Evolutionary conservation across 1,140 invertebrate genomes (phyloP), one percentile per base, ranked within the genome.

Genomic region (Tetramorium parvispinum): DNA sequence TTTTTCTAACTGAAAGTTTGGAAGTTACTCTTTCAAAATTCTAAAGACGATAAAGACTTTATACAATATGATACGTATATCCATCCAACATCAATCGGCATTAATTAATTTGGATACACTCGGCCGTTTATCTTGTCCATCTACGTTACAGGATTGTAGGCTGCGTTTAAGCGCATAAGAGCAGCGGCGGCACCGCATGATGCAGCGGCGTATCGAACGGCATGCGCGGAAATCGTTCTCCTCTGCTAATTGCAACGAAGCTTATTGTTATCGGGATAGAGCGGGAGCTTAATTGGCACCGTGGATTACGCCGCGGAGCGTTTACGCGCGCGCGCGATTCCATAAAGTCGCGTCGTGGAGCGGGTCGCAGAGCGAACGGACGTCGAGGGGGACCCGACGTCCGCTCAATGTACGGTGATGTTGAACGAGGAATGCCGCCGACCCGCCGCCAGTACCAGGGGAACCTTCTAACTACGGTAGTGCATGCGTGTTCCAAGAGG

Each of bases 391-490:
- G 27, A 61, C 43, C 32, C 81, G 71, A 77, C 32, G 75, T 70
- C 21, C 11, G 55, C 77, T 86, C 89, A 81, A 89, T 89, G 87
- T 89, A 88, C 89, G 83, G 46, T 76, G 57, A 85, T 88, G 89
- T 88, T 88, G 53, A 24, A 86, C 68, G 68, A 87, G 90, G 91
- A 91, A 91, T 91, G 86, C 87, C 73, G 76, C 78, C 53, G 82
- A 65, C 68, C 55, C 32, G 85, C 53, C 63, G 86, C 77, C 77
- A 55, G 68, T 87, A 78, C 76, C 61, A 11, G 49, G 76, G 59
- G 76, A 87, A 91, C 63, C 85, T 79, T 85, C 86, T 88, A 88
- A 91, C 88, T 87, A 86, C 88, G 91, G 90, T 91, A 90, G 90
- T 88, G 82, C 76, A 83, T 85, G 86, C 81, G 86, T 81, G 87